Percentiles rank a stretch among this genome's conserved stretches.
Evolutionary conservation across 2,888 invertebrate species (phyloP).

Genomic region (Mactromeris polynyma): DNA sequence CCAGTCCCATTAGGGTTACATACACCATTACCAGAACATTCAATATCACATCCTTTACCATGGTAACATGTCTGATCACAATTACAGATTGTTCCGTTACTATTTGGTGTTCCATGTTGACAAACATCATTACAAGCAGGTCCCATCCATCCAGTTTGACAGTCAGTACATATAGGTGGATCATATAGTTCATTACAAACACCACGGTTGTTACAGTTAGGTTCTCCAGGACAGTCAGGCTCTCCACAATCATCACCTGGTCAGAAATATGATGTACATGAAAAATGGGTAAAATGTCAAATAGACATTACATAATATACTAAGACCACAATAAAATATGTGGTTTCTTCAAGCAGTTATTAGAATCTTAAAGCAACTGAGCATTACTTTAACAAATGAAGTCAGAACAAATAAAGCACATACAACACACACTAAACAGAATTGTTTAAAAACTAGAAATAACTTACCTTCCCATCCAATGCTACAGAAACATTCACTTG

Average conservation of each 20-base stretch:
- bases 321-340: too few species aligned
- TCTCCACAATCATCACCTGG: slow-evolving; percentile 75
- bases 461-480: slow-evolving; percentile 80
- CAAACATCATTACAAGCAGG: slow-evolving; percentile 78
- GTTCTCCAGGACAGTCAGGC: slow-evolving; percentile 80
- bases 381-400: not conserved
- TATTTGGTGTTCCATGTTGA: slow-evolving; percentile 69
- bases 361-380: too few species aligned
- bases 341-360: not conserved
- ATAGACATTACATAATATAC: too few species aligned
- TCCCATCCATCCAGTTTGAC: slow-evolving; percentile 77
- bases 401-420: not conserved
- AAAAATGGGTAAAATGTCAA: too few species aligned
- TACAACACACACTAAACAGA: too few species aligned
- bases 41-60: slow-evolving; percentile 79
- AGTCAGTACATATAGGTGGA: slow-evolving; percentile 77
- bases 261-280: too few species aligned
- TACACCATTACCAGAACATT: slow-evolving; percentile 77
- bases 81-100: slow-evolving; percentile 67
- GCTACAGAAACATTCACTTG: slow-evolving; percentile 76
- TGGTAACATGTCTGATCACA: slow-evolving; percentile 79
- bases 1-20: slow-evolving; percentile 66
- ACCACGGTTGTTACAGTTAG: slow-evolving; percentile 76
- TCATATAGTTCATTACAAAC: slow-evolving; percentile 71
- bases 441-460: too few species aligned